Conservation (phyloP, 2,888 invertebrate genomes). For the Prosopocoilus inquinatus region DNA sequence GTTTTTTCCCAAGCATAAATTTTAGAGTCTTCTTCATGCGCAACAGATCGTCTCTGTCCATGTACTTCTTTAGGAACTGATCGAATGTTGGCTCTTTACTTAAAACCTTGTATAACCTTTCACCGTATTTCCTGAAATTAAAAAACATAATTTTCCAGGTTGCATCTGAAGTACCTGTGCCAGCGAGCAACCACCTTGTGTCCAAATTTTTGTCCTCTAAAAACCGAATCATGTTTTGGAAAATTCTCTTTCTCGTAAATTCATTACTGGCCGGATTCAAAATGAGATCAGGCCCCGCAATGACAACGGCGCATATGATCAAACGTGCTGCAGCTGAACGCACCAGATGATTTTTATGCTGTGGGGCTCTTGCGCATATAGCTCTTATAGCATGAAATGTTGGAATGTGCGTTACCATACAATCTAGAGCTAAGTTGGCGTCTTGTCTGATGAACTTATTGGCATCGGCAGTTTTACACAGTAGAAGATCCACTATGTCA, state of each 20-base stretch:
- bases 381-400: constrained; percentile 57
- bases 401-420: constrained; percentile 65
- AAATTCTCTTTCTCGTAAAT: constrained; percentile 51
- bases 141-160: constrained; percentile 1
- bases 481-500: constrained; percentile 62
- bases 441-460: constrained; percentile 74
- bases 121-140: constrained; percentile 56
- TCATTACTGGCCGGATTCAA: constrained; percentile 57
- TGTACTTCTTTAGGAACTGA: constrained; percentile 51
- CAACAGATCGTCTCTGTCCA: constrained; percentile 39
- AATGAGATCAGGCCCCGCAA: constrained; percentile 60
- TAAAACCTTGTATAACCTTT: constrained; percentile 56
- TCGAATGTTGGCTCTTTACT: constrained; percentile 56
- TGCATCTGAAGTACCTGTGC: background rate
- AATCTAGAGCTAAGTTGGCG: constrained; percentile 67
- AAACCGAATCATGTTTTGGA: constrained; percentile 53
- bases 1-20: constrained; percentile 13
- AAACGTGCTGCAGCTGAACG: constrained; percentile 65
- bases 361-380: constrained; percentile 50
- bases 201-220: constrained; percentile 57
- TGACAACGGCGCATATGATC: constrained; percentile 62
- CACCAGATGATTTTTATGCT: constrained; percentile 68
- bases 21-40: constrained; percentile 25
- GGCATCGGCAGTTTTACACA: constrained; percentile 70
- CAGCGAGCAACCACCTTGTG: constrained; percentile 41